Base-by-base conservation (phyloP, 2,113 vertebrate genomes). In the Chlamydotis undulata region DNA sequence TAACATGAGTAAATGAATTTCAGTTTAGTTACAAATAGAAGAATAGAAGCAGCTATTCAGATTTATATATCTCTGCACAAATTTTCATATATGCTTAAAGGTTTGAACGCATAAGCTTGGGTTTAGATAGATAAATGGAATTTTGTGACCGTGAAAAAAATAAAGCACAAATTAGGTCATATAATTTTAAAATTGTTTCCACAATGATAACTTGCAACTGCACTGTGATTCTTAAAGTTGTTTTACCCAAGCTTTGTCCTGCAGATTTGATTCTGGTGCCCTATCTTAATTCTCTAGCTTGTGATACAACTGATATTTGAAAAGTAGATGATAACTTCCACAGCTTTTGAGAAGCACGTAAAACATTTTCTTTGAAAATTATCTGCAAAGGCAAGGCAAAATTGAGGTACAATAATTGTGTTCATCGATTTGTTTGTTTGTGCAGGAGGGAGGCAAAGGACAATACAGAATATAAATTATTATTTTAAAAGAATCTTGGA, bases 1-100 rank as follows among this genome's bases (percentile, higher is more conserved):
- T 75, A 84, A 74, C 49, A 49, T 35, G 41, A 94, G 60, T 77
- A 71, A 77, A 87, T 64, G 26, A 94, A 86, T 95, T 95, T 81
- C n/a, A 19, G 18, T 59, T 93, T 91, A 70, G 50, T 79, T 89
- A 73, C 29, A 84, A 85, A 63, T 11, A 52, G 68, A 89, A 63
- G n/a, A 89, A 73, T 59, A 90, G 87, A 80, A 74, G 23, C 64
- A 83, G 47, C 41, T 89, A 64, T 90, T 93, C 47, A 64, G 16
- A 86, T 86, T 85, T 47, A 57, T 52, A 7, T 82, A 29, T 37
- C 22, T 78, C 24, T 80, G 75, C 59, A 65, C 22, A 83, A 86
- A 70, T 50, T 82, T 37, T 93, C 10, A 19, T 55, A 19, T 67
- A 39, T 49, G 17, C 23, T 12, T 65, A 33, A 65, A 24, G 33